phyloP scores from a whole-genome alignment of 2,888 invertebrate species.

The Campopleginae sp. region DNA sequence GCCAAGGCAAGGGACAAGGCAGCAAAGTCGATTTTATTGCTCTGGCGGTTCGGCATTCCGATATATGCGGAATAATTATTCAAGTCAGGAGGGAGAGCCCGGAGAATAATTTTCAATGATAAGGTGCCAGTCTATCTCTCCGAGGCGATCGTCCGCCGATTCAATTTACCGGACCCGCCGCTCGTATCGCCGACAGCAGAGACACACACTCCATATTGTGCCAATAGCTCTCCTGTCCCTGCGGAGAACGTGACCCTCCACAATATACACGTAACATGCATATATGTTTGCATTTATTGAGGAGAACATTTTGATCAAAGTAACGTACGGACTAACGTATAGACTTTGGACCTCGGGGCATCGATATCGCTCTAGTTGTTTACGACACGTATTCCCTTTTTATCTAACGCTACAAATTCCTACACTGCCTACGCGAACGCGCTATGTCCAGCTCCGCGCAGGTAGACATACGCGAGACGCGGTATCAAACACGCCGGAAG shows the following conservation, averaged over 20 bases:
- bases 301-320: constrained; percentile 61
- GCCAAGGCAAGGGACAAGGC: not conserved
- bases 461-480: constrained; percentile 48
- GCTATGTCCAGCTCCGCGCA: constrained; percentile 41
- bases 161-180: constrained; percentile 68
- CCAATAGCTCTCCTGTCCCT: constrained; percentile 17
- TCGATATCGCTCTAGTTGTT: constrained; percentile 69
- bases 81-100: constrained; percentile 53
- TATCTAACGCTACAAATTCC: constrained; percentile 70
- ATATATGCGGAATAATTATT: constrained; percentile 68
- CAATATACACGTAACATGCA: constrained; percentile 7
- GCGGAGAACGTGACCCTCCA: not conserved
- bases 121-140: constrained; percentile 60
- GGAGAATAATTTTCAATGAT: constrained; percentile 68
- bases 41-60: not conserved
- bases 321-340: constrained; percentile 51
- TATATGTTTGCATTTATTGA: not conserved
- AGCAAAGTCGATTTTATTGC: constrained; percentile 36
- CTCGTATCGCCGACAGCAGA: constrained; percentile 56
- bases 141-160: constrained; percentile 67
- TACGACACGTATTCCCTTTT: constrained; percentile 67
- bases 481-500: constrained; percentile 60
- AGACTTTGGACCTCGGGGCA: constrained; percentile 62
- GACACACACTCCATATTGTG: constrained; percentile 31
- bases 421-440: constrained; percentile 65